These are phyloP conservation scores for Lasius platythorax DNA, from an alignment of 2,888 invertebrate genomes.

Conservation along the genomic window DNA sequence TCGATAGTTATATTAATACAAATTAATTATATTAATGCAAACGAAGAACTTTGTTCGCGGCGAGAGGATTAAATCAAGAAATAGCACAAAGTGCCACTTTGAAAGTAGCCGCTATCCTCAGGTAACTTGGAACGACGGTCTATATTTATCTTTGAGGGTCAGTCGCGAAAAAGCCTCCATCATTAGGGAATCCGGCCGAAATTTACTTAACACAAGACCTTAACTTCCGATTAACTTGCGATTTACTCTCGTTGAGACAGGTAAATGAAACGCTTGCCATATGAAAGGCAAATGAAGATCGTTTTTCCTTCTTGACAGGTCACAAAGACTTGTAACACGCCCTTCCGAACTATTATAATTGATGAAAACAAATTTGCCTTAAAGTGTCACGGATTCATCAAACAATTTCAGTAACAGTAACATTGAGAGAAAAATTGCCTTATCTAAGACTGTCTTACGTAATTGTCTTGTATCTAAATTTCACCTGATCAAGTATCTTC, in stretches of 20 bases:
- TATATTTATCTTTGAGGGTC: conserved; percentile 57
- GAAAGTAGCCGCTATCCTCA: neutral
- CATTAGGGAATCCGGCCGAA: conserved; percentile 63
- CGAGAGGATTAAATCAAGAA: conserved; percentile 7
- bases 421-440: no score
- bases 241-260: conserved; percentile 75
- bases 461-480: no score
- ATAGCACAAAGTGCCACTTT: neutral
- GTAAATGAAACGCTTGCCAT: conserved; percentile 79
- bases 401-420: neutral
- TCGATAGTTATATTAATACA: no score
- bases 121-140: conserved; percentile 17
- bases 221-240: conserved; percentile 82
- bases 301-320: conserved; percentile 65
- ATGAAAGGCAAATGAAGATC: conserved; percentile 38
- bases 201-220: conserved; percentile 78
- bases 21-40: no score
- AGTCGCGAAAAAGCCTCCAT: conserved; percentile 66
- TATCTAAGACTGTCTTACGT: no score
- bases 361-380: conserved; percentile 43
- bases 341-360: conserved; percentile 65
- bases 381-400: neutral
- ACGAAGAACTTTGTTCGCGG: conserved; percentile 1
- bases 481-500: no score
- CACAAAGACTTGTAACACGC: conserved; percentile 65